Percentiles rank a stretch among this genome's conserved stretches.
phyloP scores from a whole-genome alignment of 2,888 invertebrate species.

The Brenthis ino region DNA sequence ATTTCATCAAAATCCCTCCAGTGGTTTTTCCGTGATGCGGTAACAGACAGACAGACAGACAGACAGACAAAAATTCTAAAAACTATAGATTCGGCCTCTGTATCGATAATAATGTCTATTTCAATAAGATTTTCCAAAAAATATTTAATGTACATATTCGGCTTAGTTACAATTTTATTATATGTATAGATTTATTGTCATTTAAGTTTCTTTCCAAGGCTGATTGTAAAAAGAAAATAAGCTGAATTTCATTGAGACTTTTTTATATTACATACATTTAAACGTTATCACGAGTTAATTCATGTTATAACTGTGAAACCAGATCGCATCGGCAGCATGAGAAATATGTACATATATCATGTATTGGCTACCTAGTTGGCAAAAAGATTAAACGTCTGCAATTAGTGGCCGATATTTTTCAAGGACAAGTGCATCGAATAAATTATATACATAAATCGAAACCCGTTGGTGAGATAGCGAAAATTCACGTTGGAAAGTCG shows the following conservation, averaged over 20 bases:
- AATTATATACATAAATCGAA: constrained; percentile 18
- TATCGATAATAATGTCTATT: too few relatives aligned
- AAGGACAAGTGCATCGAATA: constrained; percentile 33
- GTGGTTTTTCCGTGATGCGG: too few relatives aligned
- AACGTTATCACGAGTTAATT: constrained; percentile 1
- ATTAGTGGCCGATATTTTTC: constrained; percentile 24
- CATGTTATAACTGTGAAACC: constrained; percentile 13
- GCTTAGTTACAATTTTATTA: too few relatives aligned
- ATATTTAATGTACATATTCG: too few relatives aligned
- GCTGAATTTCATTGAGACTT: background rate
- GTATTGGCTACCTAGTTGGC: constrained; percentile 11
- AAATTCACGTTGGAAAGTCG: constrained; percentile 56
- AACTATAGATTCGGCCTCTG: too few relatives aligned
- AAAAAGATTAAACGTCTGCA: constrained; percentile 16
- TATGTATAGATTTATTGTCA: constrained; percentile 19
- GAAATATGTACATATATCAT: constrained; percentile 10
- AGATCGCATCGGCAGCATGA: constrained; percentile 8
- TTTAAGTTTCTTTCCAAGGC: background rate
- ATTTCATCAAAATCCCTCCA: too few relatives aligned
- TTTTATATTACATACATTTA: constrained; percentile 1
- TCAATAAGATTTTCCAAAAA: too few relatives aligned
- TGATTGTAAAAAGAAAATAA: background rate
- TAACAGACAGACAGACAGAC: too few relatives aligned
- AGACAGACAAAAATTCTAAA: too few relatives aligned
- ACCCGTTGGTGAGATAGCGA: constrained; percentile 63